Evolutionary conservation across 1,140 invertebrate species (phyloP), one percentile per base, ranked within the genome.

Genomic region (Maniola jurtina): DNA sequence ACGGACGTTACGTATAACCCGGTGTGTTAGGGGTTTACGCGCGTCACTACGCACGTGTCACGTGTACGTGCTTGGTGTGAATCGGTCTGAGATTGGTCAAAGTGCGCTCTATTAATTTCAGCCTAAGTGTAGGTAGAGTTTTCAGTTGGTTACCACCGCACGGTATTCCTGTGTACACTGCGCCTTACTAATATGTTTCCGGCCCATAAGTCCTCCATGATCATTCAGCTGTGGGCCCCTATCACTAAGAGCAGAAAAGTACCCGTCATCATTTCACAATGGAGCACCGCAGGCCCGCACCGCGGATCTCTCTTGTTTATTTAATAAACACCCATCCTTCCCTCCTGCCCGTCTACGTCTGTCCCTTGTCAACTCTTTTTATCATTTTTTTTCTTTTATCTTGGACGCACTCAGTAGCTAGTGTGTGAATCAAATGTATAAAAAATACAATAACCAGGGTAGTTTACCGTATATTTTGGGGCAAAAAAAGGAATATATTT

Each of bases 191-290:
- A 25, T 25, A 25, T 25, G 25, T 25, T 25, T 25, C 25, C 25
- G 25, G 25, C 25, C 25, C 25, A 25, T 25, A 25, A 25, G 25
- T 25, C 25, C 25, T 2, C 25, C 1, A 25, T 25, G 25, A 25
- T 4, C 25, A 25, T 25, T 25, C 25, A 25, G 25, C 25, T 25
- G 25, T 25, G 25, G 25, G 25, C 25, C 25, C 25, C 25, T 25
- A 25, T 25, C 25, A 25, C 25, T 25, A 25, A 48, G 45, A 48
- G 5, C n/a, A 14, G 45, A 52, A 52, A 16, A 25, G 48, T 52
- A 52, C 15, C 48, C 48, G 48, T 52, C 48, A 52, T 52, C 48
- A 52, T 52, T 14, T 52, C 33, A 56, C 54, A 56, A 56, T 56
- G 11, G 35, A 33, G 16, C 14, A 25, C 35, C 54, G 10, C 33